A percentile compares a stretch with the other conserved stretches of the same genome.
phyloP scores from a whole-genome alignment of 2,797 vertebrate genomes.

The Pampus argenteus region DNA sequence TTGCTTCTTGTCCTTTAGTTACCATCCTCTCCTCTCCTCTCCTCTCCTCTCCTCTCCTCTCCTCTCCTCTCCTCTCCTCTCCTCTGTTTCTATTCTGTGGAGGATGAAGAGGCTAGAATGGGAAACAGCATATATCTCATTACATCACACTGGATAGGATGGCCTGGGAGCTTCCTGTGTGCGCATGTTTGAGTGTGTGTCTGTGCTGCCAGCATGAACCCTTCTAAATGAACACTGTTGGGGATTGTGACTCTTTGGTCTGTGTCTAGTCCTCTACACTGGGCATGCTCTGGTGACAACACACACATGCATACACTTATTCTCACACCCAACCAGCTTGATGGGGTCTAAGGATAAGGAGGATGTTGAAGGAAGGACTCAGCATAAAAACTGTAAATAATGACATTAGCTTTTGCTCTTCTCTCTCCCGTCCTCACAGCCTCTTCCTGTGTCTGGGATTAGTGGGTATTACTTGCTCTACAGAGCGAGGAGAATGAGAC shows the following conservation, averaged over 20 bases:
- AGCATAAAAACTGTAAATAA: slow-evolving; percentile 52
- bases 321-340: slow-evolving; percentile 9
- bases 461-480: slow-evolving; percentile 80
- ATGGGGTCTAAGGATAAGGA: slow-evolving; percentile 23
- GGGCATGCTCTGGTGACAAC: slow-evolving; percentile 38
- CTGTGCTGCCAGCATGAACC: slow-evolving; percentile 38
- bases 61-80: slow-evolving; percentile 15
- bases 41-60: background rate
- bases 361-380: slow-evolving; percentile 31
- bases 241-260: slow-evolving; percentile 66
- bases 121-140: slow-evolving; percentile 76
- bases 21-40: background rate
- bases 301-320: slow-evolving; percentile 8
- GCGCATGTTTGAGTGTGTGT: slow-evolving; percentile 34
- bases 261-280: slow-evolving; percentile 53
- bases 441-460: slow-evolving; percentile 67
- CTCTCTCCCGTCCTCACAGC: slow-evolving; percentile 30
- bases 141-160: slow-evolving; percentile 73
- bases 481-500: slow-evolving; percentile 76
- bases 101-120: slow-evolving; percentile 69
- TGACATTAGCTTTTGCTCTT: slow-evolving; percentile 28
- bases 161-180: slow-evolving; percentile 59
- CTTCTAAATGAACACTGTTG: slow-evolving; percentile 78
- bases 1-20: slow-evolving; percentile 34
- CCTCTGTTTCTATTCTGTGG: slow-evolving; percentile 50